Evolutionary conservation across 2,888 invertebrate genomes (phyloP).

Genomic region (Copidosoma aretas): DNA sequence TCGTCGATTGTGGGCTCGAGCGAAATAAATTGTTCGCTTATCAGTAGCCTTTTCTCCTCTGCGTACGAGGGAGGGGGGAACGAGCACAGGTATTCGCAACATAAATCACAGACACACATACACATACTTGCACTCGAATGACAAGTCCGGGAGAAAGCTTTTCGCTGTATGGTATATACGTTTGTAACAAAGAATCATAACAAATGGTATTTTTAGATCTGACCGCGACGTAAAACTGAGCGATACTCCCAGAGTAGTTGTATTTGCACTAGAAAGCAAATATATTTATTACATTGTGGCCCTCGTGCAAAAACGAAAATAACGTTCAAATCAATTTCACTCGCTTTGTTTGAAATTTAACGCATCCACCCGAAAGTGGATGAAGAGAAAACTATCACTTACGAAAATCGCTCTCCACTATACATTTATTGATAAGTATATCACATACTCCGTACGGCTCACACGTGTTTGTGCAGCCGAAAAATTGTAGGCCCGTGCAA

Average conservation of each 20-base stretch:
- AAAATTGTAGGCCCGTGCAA: constrained; percentile 9
- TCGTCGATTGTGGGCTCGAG: constrained; percentile 25
- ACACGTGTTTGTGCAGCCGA: background rate
- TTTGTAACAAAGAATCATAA: background rate
- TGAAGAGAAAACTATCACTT: too few relatives aligned
- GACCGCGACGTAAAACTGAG: background rate
- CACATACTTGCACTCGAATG: background rate
- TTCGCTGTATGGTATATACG: constrained; percentile 16
- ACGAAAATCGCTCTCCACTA: too few relatives aligned
- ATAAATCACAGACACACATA: constrained; percentile 18
- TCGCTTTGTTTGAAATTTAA: too few relatives aligned
- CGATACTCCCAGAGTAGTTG: too few relatives aligned
- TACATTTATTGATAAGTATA: too few relatives aligned
- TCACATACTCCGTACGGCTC: too few relatives aligned
- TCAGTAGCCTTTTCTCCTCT: constrained; percentile 37
- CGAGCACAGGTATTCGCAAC: background rate
- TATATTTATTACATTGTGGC: too few relatives aligned
- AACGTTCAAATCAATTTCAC: too few relatives aligned
- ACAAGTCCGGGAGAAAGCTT: constrained; percentile 30
- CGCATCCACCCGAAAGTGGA: too few relatives aligned
- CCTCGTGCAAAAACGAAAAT: too few relatives aligned
- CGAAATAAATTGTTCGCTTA: constrained; percentile 41
- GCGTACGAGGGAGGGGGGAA: constrained; percentile 12
- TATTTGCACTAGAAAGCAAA: too few relatives aligned
- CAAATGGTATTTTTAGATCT: constrained; percentile 17